These are phyloP conservation scores for Diabrotica undecimpunctata DNA, from an alignment of 1,140 invertebrate genomes.

Conservation along the genomic window DNA sequence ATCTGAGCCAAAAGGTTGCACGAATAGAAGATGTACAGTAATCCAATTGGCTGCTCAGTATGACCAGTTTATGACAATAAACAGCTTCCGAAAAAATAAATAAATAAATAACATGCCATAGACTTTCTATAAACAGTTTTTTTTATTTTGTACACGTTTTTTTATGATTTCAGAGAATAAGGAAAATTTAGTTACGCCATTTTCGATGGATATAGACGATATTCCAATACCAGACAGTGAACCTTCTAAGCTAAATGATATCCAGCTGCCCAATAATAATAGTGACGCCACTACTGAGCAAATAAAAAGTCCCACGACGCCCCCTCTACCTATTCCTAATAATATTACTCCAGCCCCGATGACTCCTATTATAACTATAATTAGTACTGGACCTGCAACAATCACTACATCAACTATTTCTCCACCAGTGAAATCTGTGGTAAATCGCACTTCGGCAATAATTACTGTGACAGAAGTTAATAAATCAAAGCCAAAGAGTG, in stretches of 20 bases:
- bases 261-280: conserved; percentile 24
- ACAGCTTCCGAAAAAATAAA: too few species aligned
- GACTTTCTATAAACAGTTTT: too few species aligned
- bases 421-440: not conserved
- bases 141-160: not conserved
- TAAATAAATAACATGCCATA: too few species aligned
- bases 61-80: too few species aligned
- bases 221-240: conserved; percentile 35
- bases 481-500: conserved; percentile 56
- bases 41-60: too few species aligned
- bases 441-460: not conserved
- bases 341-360: not conserved
- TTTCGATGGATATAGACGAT: conserved; percentile 45
- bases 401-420: conserved; percentile 7
- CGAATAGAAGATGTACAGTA: too few species aligned
- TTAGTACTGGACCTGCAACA: not conserved
- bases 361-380: conserved; percentile 21
- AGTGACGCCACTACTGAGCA: conserved; percentile 8
- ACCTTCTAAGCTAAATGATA: conserved; percentile 32
- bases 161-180: conserved; percentile 4
- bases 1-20: too few species aligned
- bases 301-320: conserved; percentile 13
- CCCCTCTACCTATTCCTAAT: conserved; percentile 8
- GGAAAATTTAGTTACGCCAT: conserved; percentile 19
- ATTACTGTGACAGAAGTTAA: conserved; percentile 1